Evolutionary conservation across 2,888 invertebrate species (phyloP), one percentile per base, ranked within the genome.

Genomic region (Masnerella sp.): DNA sequence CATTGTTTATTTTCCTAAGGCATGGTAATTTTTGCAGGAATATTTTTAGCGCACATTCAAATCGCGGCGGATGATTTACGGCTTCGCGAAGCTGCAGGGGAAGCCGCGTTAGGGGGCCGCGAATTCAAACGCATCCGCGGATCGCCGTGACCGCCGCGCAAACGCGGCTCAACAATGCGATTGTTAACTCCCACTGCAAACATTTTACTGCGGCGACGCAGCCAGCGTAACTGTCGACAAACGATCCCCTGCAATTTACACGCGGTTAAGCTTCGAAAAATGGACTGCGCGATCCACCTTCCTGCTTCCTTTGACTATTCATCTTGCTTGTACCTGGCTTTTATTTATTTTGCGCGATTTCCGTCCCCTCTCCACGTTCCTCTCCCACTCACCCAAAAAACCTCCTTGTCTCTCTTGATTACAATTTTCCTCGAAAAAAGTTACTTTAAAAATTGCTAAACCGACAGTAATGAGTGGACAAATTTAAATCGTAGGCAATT

Each of bases 181-280:
- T 61, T 62, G 56, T 64, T 47, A 54, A 61, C 62, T 54, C 51
- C 42, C 58, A 62, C 73, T 54, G 61, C 45, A 59, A 65, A 52
- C 61, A 42, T 59, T 68, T 56, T 51, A 61, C 62, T 47, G 62
- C 56, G 49, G 61, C 67, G 67, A 67, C 73, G 73, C 73, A 68
- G 59, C 68, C 30, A 68, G 52, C 73, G 73, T 73, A 73, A 73
- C 73, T 59, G 73, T 73, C 73, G 73, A 62, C 73, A 56, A 73
- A 59, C 73, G 61, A 73, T 62, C 61, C 67, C 73, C 61, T 51
- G 62, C 73, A 73, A 73, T 68, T 68, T 68, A 73, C 67, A 73
- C 59, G 64, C 71, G 64, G 64, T 71, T 71, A 65, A 65, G 67
- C 58, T 73, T 68, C 72, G 61, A 59, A 72, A 72, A 72, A 72